phyloP scores from a whole-genome alignment of 2,888 invertebrate genomes.

The Drosophila helvetica region DNA sequence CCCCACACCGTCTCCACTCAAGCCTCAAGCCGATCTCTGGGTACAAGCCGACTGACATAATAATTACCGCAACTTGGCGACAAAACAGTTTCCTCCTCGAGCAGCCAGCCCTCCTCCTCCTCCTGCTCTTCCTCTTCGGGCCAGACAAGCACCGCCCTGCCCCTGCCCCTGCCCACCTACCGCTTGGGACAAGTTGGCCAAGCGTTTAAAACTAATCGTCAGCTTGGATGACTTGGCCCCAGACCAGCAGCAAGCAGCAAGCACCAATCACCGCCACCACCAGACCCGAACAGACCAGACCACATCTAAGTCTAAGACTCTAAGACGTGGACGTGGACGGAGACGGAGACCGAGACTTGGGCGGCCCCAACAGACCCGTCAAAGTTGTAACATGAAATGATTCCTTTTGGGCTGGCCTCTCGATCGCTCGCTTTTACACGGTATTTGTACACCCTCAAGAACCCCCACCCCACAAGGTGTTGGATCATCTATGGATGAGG shows the following conservation, averaged over 20 bases:
- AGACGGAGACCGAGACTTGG: neutral
- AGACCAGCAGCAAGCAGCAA: neutral
- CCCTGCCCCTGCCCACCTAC: neutral
- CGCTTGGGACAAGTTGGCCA: constrained; percentile 12
- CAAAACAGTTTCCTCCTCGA: constrained; percentile 39
- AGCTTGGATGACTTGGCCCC: constrained; percentile 30
- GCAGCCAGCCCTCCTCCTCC: constrained; percentile 3
- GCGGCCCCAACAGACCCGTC: neutral
- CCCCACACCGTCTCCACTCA: neutral
- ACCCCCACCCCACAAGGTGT: too few relatives aligned
- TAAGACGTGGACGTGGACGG: too few relatives aligned
- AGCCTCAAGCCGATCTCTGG: constrained; percentile 1
- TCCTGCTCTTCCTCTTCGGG: neutral
- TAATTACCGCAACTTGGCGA: constrained; percentile 68
- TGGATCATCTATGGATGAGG: too few relatives aligned
- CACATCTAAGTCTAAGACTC: neutral
- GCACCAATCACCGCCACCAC: neutral
- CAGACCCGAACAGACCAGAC: neutral
- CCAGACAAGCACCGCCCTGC: neutral
- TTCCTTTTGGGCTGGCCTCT: constrained; percentile 7
- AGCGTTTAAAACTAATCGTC: constrained; percentile 40
- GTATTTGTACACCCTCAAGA: too few relatives aligned
- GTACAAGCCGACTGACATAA: constrained; percentile 60
- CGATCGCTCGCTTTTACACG: neutral
- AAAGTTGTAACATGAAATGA: constrained; percentile 31